Evolutionary conservation across 2,797 vertebrate genomes (phyloP).

Genomic region (Gymnothorax javanicus): DNA sequence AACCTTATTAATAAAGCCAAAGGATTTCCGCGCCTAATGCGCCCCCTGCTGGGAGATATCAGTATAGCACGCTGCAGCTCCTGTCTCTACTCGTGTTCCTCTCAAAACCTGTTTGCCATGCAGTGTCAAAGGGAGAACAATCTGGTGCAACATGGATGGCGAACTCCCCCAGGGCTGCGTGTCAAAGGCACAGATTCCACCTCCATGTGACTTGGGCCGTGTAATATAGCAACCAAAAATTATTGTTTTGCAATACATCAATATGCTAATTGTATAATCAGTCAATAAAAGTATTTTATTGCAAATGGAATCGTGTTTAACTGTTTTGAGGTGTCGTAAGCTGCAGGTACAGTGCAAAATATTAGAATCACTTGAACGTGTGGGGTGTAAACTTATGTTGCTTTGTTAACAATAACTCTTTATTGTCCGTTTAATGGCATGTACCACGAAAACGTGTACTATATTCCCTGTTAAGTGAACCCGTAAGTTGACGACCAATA

Average conservation of each 20-base stretch:
- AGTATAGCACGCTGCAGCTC: neutral
- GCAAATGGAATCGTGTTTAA: neutral
- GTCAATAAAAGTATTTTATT: constrained; percentile 4
- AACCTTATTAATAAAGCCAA: neutral
- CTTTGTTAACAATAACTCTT: too few relatives aligned
- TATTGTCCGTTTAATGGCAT: too few relatives aligned
- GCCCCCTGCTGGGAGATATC: neutral
- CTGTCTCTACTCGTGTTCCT: neutral
- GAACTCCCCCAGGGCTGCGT: neutral
- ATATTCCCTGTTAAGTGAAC: too few relatives aligned
- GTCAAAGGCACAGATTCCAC: neutral
- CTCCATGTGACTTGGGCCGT: neutral
- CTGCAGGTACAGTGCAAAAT: neutral
- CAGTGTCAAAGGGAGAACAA: neutral
- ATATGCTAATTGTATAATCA: neutral
- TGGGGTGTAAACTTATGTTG: too few relatives aligned
- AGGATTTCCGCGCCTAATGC: neutral
- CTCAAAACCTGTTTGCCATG: neutral
- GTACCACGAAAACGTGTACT: too few relatives aligned
- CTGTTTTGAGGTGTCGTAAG: neutral
- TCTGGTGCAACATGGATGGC: neutral
- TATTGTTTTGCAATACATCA: neutral
- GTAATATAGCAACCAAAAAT: neutral
- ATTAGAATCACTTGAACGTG: too few relatives aligned
- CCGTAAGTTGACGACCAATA: too few relatives aligned